Evolutionary conservation across 2,888 invertebrate genomes (phyloP).

Genomic region (Octonoba sinensis): DNA sequence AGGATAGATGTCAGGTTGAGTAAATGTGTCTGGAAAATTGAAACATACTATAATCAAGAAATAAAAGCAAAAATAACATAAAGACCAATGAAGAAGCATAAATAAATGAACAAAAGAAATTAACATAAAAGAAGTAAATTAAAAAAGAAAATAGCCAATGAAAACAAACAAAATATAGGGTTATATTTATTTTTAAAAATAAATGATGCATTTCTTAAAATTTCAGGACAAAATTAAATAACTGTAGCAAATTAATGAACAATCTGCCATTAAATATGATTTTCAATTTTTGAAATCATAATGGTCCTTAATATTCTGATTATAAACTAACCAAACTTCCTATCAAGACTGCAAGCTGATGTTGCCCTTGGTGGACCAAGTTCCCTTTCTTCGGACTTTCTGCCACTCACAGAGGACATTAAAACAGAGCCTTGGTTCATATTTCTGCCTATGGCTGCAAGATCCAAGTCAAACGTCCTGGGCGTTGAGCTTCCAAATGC

Average conservation of each 20-base stretch:
- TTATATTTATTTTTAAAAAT: too few species aligned
- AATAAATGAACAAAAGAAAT: background rate
- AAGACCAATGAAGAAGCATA: background rate
- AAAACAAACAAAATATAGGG: too few species aligned
- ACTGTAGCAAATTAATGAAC: too few species aligned
- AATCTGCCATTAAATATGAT: too few species aligned
- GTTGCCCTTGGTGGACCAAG: conserved; percentile 42
- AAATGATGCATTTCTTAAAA: too few species aligned
- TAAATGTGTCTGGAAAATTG: conserved; percentile 46
- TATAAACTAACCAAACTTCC: conserved; percentile 51
- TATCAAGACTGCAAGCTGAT: conserved; percentile 59
- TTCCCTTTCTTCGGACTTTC: conserved; percentile 53
- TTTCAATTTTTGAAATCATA: too few species aligned
- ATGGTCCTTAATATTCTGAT: too few species aligned
- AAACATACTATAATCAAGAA: background rate
- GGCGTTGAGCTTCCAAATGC: conserved; percentile 94
- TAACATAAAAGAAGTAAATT: too few species aligned
- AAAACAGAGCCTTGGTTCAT: conserved; percentile 46
- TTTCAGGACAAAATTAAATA: too few species aligned
- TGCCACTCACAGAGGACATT: conserved; percentile 48
- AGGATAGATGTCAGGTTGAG: conserved; percentile 30
- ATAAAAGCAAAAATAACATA: background rate
- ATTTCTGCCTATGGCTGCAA: conserved; percentile 75
- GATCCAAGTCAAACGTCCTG: conserved; percentile 74
- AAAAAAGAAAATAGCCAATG: too few species aligned